Conservation (phyloP, 92 coral and sea anemone genomes). For the Phenganax subtilis region DNA sequence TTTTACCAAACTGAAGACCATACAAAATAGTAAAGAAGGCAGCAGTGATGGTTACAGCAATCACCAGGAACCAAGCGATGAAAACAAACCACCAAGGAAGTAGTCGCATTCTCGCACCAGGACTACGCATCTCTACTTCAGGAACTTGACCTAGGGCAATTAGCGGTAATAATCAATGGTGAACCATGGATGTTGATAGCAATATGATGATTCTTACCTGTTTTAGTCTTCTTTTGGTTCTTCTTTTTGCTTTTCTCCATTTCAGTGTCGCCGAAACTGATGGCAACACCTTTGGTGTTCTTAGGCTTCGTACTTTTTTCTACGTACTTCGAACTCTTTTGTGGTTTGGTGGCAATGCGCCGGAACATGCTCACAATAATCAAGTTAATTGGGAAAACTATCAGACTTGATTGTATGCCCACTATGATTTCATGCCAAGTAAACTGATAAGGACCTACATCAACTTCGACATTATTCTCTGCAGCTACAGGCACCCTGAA, state of each 20-base stretch:
- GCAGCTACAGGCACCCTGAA: conserved; percentile 49
- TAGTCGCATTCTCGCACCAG: conserved; percentile 43
- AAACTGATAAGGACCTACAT: conserved; percentile 69
- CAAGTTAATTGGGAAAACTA: conserved; percentile 91
- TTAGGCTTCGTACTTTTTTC: not conserved
- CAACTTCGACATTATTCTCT: conserved; percentile 62
- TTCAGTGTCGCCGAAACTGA: conserved; percentile 24
- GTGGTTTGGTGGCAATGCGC: conserved; percentile 63
- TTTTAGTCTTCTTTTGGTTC: not conserved
- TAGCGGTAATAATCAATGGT: no score
- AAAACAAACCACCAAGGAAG: conserved; percentile 97
- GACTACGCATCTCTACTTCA: conserved; percentile 29
- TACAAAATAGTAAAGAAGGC: conserved; percentile 73
- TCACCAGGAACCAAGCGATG: conserved; percentile 73
- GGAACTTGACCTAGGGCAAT: conserved; percentile 27
- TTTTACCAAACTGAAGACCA: conserved; percentile 54
- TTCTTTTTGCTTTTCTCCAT: conserved; percentile 14
- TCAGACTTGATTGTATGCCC: conserved; percentile 79
- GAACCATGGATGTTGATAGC: not conserved
- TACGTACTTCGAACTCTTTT: conserved; percentile 55
- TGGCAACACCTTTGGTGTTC: conserved; percentile 12
- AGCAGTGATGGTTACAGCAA: conserved; percentile 53
- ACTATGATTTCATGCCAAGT: conserved; percentile 79
- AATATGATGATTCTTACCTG: not conserved
- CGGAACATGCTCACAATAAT: conserved; percentile 76